These are phyloP conservation scores for Siphlonurus alternatus DNA, from an alignment of 2,888 invertebrate species.

Conservation along the genomic window DNA sequence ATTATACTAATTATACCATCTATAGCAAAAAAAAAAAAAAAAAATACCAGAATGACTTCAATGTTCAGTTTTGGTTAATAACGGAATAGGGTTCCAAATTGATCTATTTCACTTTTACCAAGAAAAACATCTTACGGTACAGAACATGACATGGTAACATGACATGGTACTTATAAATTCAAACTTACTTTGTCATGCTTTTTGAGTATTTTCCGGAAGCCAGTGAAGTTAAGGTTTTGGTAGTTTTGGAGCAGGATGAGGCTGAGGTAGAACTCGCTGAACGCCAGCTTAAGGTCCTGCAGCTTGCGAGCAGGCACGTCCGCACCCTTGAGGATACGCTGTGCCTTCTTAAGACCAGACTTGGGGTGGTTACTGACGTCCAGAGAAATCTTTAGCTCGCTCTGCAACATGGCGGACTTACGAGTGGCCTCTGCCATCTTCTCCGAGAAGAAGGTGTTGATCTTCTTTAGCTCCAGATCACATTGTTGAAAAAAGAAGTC, in stretches of 20 bases:
- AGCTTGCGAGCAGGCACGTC: constrained; percentile 59
- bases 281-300: constrained; percentile 89
- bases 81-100: too few species aligned
- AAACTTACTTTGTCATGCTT: constrained; percentile 96
- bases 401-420: constrained; percentile 78
- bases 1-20: too few species aligned
- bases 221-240: constrained; percentile 95
- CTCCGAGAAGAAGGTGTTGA: constrained; percentile 80
- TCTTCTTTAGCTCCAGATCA: constrained; percentile 89
- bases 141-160: too few species aligned
- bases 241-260: constrained; percentile 94
- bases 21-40: too few species aligned
- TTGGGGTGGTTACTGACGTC: constrained; percentile 18
- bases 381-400: constrained; percentile 51
- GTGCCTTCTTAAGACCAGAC: constrained; percentile 20
- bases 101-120: too few species aligned
- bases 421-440: constrained; percentile 95
- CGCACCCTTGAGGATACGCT: constrained; percentile 20
- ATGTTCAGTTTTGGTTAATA: too few species aligned
- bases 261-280: constrained; percentile 96
- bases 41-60: too few species aligned
- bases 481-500: constrained; percentile 91
- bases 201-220: constrained; percentile 96
- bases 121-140: too few species aligned
- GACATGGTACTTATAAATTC: too few species aligned